Conservation (phyloP, 92 coral and sea anemone genomes). For the Pocillopora meandrina region DNA sequence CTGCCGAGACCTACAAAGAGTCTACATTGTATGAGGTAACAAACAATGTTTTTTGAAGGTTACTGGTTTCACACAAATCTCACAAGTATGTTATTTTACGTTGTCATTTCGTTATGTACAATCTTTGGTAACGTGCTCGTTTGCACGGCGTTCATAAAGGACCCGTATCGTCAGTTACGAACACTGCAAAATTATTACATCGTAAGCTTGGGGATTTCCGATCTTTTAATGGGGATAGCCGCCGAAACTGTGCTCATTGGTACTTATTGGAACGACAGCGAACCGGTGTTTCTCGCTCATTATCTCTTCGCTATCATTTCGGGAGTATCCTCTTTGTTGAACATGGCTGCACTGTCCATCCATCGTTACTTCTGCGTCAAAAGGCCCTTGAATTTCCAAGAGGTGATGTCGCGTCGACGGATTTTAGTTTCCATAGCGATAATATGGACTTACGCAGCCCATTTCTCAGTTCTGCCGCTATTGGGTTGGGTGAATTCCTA, state of each 20-base stretch:
- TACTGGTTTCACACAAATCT: conserved; percentile 75
- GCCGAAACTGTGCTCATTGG: conserved; percentile 73
- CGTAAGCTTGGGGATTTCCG: conserved; percentile 71
- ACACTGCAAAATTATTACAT: conserved; percentile 75
- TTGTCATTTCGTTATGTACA: conserved; percentile 60
- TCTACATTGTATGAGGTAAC: not conserved
- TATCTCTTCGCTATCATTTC: conserved; percentile 70
- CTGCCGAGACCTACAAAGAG: not conserved
- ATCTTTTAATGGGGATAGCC: conserved; percentile 72
- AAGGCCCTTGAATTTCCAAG: conserved; percentile 66
- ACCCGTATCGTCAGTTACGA: conserved; percentile 68
- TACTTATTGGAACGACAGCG: conserved; percentile 61
- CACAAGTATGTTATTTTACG: conserved; percentile 62
- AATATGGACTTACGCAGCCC: conserved; percentile 71
- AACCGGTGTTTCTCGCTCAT: conserved; percentile 61
- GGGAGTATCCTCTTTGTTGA: conserved; percentile 64
- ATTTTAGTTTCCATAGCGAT: conserved; percentile 53
- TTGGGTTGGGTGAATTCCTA: conserved; percentile 57
- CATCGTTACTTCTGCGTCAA: conserved; percentile 71
- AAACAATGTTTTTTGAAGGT: conserved; percentile 71
- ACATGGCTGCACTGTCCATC: conserved; percentile 79
- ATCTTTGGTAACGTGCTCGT: conserved; percentile 64
- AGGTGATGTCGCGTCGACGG: conserved; percentile 58
- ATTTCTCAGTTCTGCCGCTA: conserved; percentile 56
- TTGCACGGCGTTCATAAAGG: conserved; percentile 63